These are phyloP conservation scores for Osmerus eperlanus DNA, from an alignment of 2,113 vertebrate species.

Conservation along the genomic window DNA sequence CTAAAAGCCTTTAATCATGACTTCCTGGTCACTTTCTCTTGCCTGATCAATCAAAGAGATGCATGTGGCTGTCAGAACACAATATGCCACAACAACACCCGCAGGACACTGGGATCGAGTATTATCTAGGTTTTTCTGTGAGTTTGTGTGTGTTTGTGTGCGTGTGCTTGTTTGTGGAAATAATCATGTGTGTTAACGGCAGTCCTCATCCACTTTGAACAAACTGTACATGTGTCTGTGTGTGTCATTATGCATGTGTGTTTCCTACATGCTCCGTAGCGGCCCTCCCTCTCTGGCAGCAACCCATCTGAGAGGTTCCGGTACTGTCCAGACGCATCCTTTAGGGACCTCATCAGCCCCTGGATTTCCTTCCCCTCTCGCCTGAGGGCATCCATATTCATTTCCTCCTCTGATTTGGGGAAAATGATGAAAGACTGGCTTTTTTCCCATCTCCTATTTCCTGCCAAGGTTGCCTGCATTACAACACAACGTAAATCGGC, in stretches of 20 bases:
- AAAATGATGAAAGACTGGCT: constrained; percentile 73
- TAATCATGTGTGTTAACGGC: neutral
- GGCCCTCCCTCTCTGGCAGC: constrained; percentile 54
- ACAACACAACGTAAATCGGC: constrained; percentile 66
- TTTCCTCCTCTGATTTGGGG: constrained; percentile 78
- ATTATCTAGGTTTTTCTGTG: neutral
- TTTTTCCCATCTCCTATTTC: constrained; percentile 61
- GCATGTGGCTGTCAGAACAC: constrained; percentile 36
- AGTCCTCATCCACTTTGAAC: too few species aligned
- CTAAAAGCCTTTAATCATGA: constrained; percentile 31
- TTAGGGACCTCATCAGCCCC: constrained; percentile 76
- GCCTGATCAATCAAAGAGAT: constrained; percentile 43
- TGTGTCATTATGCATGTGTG: constrained; percentile 30
- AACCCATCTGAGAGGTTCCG: constrained; percentile 65
- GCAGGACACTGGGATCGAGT: constrained; percentile 27
- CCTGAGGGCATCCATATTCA: constrained; percentile 78
- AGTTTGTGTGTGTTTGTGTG: constrained; percentile 9
- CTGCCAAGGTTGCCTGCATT: constrained; percentile 70
- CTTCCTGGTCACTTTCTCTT: constrained; percentile 35
- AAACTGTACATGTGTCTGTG: constrained; percentile 4
- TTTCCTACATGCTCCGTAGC: constrained; percentile 45
- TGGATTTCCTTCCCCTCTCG: constrained; percentile 69
- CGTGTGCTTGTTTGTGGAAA: constrained; percentile 5
- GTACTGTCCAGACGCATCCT: constrained; percentile 74
- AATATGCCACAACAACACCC: constrained; percentile 39